Evolutionary conservation across 2,797 vertebrate species (phyloP), one percentile per base, ranked within the genome.

Genomic region (Morelia viridis): DNA sequence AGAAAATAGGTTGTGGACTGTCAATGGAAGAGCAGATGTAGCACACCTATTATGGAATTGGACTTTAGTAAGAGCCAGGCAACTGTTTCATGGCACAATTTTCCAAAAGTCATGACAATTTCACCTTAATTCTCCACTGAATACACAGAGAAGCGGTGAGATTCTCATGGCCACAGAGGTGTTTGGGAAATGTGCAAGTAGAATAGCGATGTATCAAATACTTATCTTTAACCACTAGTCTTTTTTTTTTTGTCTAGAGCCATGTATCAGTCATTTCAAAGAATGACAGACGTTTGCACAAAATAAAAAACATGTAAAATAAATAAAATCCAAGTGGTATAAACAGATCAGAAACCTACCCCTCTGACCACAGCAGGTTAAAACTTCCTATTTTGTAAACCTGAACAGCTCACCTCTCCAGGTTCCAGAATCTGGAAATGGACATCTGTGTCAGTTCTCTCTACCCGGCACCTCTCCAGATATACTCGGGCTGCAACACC

Each of bases 171-270:
- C 17, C 46, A 28, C 8, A 61, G 9, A 13, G 53, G 10, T 31
- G 24, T 61, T 60, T 19, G 57, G 31, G 31, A 46, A 87, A 68
- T 5, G 35, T 28, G 50, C 15, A 53, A 57, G 57, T 19, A 76
- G 26, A 76, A n/a, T 24, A 41, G 50, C 41, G n/a, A 7, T 11
- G 5, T 7, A 28, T 46, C 2, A n/a, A 15, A 35, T 13, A 35
- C 22, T 17, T 1, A 2, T 10, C 2, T 46, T 46, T 12, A 9
- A 11, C n/a, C 2, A 0, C 13, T 10, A 46, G 6, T 26, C 22
- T 24, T 31, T 12, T 71, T 24, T 24, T 60, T 60, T 41, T 26
- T 4, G 15, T 12, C 17, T 12, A 41, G 17, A 58, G 8, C 13
- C n/a, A 65, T n/a, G 60, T 3, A 64, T 31, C 53, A 71, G 68